Evolutionary conservation across 1,140 invertebrate genomes (phyloP).

Genomic region (Hypsibius dujardini): DNA sequence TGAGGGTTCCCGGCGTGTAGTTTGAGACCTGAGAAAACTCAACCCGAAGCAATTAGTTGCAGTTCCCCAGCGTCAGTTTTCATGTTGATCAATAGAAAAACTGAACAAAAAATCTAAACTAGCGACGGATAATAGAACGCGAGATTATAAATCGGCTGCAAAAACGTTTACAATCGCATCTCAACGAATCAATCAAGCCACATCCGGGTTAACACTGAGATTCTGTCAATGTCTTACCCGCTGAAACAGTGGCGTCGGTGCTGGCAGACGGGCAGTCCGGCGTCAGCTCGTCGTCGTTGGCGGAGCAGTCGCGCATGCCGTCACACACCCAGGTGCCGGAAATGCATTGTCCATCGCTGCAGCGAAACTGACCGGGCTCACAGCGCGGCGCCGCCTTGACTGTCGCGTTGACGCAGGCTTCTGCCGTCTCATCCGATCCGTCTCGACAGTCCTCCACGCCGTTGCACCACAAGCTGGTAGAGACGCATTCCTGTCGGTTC

Average conservation of each 20-base stretch:
- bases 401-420: background rate
- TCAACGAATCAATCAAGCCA: too few species aligned
- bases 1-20: background rate
- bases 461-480: conserved; percentile 29
- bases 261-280: background rate
- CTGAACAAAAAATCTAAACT: too few species aligned
- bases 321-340: conserved; percentile 80
- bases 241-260: too few species aligned
- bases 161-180: background rate
- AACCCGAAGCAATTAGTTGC: too few species aligned
- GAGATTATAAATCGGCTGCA: background rate
- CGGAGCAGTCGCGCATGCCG: conserved; percentile 61
- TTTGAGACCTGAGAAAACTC: too few species aligned
- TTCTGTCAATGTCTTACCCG: too few species aligned
- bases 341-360: conserved; percentile 59
- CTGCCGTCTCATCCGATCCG: conserved; percentile 29
- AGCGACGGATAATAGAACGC: too few species aligned
- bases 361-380: conserved; percentile 48
- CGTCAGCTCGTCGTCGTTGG: conserved; percentile 62
- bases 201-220: too few species aligned
- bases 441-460: conserved; percentile 29
- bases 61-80: too few species aligned
- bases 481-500: conserved; percentile 34
- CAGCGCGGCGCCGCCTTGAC: background rate
- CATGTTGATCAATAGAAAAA: too few species aligned